Evolutionary conservation across 1,140 invertebrate genomes (phyloP).

Genomic region (Bombus pyrosoma): DNA sequence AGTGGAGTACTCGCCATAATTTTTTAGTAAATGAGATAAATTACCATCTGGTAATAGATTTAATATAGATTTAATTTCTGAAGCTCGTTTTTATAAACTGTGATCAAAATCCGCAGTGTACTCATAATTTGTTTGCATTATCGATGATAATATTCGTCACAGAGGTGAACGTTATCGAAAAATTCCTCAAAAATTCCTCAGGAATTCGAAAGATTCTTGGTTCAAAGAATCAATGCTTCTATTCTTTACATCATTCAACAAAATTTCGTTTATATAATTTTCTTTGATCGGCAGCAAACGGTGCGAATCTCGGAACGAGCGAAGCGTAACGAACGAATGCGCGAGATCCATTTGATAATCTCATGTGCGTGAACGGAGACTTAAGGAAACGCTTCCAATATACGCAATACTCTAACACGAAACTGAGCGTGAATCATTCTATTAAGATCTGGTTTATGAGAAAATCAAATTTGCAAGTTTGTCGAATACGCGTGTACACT

Average conservation of each 20-base stretch:
- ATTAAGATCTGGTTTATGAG: too few relatives aligned
- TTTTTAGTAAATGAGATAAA: background rate
- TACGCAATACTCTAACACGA: background rate
- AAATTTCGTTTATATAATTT: too few relatives aligned
- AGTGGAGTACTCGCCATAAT: background rate
- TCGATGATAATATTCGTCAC: background rate
- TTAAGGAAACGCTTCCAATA: too few relatives aligned
- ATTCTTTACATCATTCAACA: too few relatives aligned
- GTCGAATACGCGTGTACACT: too few relatives aligned
- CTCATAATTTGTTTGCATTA: background rate
- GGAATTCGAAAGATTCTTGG: background rate
- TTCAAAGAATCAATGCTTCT: background rate
- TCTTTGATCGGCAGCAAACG: too few relatives aligned
- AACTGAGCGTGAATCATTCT: background rate
- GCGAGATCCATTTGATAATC: background rate
- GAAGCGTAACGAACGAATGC: slow-evolving; percentile 26
- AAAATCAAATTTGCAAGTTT: too few relatives aligned
- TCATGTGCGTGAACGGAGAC: slow-evolving; percentile 13
- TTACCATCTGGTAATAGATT: too few relatives aligned
- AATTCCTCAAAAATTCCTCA: too few relatives aligned
- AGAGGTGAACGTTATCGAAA: background rate
- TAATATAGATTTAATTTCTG: too few relatives aligned
- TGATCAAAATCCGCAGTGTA: background rate
- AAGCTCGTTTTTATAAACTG: too few relatives aligned
- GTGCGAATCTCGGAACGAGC: slow-evolving; percentile 11